phyloP scores from a whole-genome alignment of 23 tunicate genomes.

The Pegea sp. region DNA sequence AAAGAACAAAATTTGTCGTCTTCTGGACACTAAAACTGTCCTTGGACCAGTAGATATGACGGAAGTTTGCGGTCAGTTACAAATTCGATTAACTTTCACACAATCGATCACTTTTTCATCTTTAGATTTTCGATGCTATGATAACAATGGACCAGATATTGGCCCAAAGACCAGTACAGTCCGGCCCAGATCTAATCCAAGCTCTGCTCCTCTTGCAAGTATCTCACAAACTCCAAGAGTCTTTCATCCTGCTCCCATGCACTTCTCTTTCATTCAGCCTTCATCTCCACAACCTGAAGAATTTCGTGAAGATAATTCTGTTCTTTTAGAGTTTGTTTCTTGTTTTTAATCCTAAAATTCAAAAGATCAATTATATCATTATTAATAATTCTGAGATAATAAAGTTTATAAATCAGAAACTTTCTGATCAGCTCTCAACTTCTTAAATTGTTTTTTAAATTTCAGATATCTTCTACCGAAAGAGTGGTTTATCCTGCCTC shows the following conservation, averaged over 20 bases:
- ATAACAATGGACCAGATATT: not conserved
- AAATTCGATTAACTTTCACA: not conserved
- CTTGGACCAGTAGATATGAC: not conserved
- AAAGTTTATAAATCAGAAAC: not conserved
- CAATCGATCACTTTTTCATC: not conserved
- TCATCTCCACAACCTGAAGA: slow-evolving; percentile 7
- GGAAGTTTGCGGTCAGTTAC: not conserved
- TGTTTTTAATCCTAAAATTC: not conserved
- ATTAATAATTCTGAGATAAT: not conserved
- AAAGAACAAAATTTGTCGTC: slow-evolving; percentile 29
- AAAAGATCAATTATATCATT: not conserved
- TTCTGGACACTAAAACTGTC: slow-evolving; percentile 21
- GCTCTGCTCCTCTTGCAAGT: not conserved
- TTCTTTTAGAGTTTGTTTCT: not conserved
- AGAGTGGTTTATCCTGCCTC: slow-evolving; percentile 36
- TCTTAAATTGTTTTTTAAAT: too few relatives aligned
- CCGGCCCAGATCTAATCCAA: not conserved
- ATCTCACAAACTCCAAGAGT: slow-evolving; percentile 4
- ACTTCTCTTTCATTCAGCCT: slow-evolving; percentile 20
- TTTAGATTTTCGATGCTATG: too few relatives aligned
- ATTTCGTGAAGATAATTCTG: not conserved
- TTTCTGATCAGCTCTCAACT: too few relatives aligned
- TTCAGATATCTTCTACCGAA: slow-evolving; percentile 21
- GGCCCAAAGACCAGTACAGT: not conserved
- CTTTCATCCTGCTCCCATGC: slow-evolving; percentile 65